Percentiles rank a stretch among this genome's conserved stretches.
Conservation (phyloP, 2,888 invertebrate species). For the Endotricha flammealis region DNA sequence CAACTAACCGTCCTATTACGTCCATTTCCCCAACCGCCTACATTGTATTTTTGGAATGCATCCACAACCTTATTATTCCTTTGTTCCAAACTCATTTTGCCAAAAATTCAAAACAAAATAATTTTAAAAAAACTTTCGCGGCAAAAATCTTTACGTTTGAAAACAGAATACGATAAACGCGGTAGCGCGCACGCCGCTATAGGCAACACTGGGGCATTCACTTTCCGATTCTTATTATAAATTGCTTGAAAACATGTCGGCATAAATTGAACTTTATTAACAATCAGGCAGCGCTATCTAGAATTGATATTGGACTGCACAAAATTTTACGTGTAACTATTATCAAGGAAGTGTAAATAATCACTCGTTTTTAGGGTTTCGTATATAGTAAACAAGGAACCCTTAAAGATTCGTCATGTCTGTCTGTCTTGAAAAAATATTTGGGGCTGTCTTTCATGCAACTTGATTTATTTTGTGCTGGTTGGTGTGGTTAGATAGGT, state of each 20-base stretch:
- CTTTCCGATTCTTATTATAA: conserved; percentile 39
- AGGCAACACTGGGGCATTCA: conserved; percentile 43
- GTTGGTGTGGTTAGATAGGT: no score
- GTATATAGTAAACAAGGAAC: no score
- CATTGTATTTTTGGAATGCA: conserved; percentile 66
- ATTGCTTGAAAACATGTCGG: conserved; percentile 32
- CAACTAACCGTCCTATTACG: conserved; percentile 48
- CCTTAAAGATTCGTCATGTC: no score
- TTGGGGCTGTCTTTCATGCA: no score
- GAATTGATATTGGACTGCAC: conserved; percentile 5
- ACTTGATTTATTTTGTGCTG: no score
- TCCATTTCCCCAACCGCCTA: conserved; percentile 61
- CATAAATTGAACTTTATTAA: conserved; percentile 28
- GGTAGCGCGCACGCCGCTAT: conserved; percentile 47
- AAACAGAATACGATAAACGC: conserved; percentile 37
- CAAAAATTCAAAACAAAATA: conserved; percentile 24
- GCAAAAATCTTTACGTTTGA: conserved; percentile 39
- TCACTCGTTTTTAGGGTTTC: no score
- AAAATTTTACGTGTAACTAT: background rate
- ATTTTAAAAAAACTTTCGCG: conserved; percentile 48
- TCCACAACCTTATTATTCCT: conserved; percentile 67
- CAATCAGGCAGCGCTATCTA: conserved; percentile 26
- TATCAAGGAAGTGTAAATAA: background rate
- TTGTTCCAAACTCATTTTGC: conserved; percentile 65
- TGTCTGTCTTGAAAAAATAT: no score